phyloP scores from a whole-genome alignment of 2,113 vertebrate genomes.

The Spilogale gracilis region DNA sequence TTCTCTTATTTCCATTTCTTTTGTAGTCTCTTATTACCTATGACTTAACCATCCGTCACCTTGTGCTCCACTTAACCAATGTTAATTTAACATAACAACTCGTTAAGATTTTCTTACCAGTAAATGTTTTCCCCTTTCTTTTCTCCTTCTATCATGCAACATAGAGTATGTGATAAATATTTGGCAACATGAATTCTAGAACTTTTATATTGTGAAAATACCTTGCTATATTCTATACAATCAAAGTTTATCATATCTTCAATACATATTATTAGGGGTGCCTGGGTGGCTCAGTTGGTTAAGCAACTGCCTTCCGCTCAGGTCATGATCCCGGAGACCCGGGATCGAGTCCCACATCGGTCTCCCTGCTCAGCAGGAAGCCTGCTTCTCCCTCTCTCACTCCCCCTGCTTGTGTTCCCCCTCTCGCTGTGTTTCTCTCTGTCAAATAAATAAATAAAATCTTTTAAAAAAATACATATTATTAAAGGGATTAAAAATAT shows the following conservation, averaged over 20 bases:
- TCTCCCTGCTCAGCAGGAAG: no score
- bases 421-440: no score
- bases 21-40: not conserved
- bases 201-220: slow-evolving; percentile 7
- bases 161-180: not conserved
- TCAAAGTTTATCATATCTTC: not conserved
- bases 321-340: no score
- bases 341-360: no score
- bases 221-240: not conserved
- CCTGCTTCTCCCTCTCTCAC: no score
- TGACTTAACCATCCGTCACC: not conserved
- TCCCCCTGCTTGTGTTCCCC: no score
- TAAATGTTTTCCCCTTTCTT: not conserved
- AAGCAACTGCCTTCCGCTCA: no score
- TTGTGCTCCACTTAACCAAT: not conserved
- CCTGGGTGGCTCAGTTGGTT: no score
- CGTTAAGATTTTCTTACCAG: not conserved
- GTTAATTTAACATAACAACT: not conserved
- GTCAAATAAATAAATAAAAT: no score
- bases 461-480: not conserved
- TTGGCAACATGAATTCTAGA: not conserved
- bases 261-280: not conserved
- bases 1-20: not conserved
- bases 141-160: not conserved
- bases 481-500: not conserved